Evolutionary conservation across 2,113 vertebrate genomes (phyloP).

Genomic region (Erythrolamprus reginae): DNA sequence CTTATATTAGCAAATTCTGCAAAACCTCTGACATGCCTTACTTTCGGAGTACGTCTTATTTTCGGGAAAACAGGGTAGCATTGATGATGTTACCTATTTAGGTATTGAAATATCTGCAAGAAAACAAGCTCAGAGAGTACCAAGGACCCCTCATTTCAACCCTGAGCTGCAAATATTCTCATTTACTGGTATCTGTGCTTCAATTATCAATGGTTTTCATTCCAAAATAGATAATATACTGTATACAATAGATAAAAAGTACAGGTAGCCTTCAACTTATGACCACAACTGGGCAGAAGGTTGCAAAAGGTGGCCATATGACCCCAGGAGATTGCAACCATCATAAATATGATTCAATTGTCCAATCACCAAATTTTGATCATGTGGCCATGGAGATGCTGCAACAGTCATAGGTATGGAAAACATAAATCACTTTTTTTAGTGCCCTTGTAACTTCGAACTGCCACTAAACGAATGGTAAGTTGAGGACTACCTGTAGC

Average conservation of each 20-base stretch:
- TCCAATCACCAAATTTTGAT: neutral
- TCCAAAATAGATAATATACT: neutral
- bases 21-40: too few species aligned
- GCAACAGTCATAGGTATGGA: neutral
- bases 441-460: neutral
- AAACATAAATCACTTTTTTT: neutral
- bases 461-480: neutral
- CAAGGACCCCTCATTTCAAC: too few species aligned
- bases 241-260: neutral
- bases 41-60: too few species aligned
- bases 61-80: too few species aligned
- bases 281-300: neutral
- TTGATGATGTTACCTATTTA: too few species aligned
- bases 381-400: neutral
- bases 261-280: neutral
- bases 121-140: too few species aligned
- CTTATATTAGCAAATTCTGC: too few species aligned
- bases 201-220: neutral
- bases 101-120: too few species aligned
- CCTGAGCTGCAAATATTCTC: too few species aligned
- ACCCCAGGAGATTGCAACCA: neutral
- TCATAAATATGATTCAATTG: neutral
- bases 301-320: neutral
- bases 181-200: neutral
- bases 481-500: neutral